Evolutionary conservation across 1,140 invertebrate species (phyloP).

Genomic region (Uloborus diversus): DNA sequence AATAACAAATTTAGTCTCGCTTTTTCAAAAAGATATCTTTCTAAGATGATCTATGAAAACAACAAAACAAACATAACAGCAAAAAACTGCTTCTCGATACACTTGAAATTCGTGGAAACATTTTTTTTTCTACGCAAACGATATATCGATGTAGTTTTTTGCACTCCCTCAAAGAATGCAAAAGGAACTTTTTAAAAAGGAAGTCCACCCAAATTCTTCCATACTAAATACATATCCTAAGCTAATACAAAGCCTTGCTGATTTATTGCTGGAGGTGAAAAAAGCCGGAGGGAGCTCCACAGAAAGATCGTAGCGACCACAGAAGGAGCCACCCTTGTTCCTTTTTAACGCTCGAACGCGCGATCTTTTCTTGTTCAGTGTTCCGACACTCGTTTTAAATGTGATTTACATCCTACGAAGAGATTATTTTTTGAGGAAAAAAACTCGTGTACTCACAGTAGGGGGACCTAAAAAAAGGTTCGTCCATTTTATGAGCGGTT

Average conservation of each 20-base stretch:
- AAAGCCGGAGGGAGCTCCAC: conserved; percentile 8
- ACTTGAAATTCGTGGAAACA: too few relatives aligned
- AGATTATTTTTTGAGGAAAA: too few relatives aligned
- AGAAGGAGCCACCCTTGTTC: background rate
- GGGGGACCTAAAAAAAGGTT: background rate
- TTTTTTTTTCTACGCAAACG: too few relatives aligned
- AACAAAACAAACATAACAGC: background rate
- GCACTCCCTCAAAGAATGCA: too few relatives aligned
- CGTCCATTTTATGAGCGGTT: too few relatives aligned
- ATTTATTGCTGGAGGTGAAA: conserved; percentile 7
- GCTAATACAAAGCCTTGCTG: background rate
- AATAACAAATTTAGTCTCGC: too few relatives aligned
- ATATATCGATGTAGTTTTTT: too few relatives aligned
- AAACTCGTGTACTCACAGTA: background rate
- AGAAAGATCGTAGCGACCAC: conserved; percentile 13
- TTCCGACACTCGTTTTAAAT: background rate
- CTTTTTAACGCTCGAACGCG: conserved; percentile 2
- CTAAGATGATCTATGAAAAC: too few relatives aligned
- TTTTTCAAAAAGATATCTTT: too few relatives aligned
- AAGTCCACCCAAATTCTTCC: conserved; percentile 20
- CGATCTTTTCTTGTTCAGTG: background rate
- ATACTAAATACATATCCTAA: conserved; percentile 1
- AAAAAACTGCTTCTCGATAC: too few relatives aligned
- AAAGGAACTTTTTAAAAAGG: too few relatives aligned
- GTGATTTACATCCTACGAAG: conserved; percentile 40